phyloP scores from a whole-genome alignment of 2,113 vertebrate species.

The Onychorhynchus coronatus region DNA sequence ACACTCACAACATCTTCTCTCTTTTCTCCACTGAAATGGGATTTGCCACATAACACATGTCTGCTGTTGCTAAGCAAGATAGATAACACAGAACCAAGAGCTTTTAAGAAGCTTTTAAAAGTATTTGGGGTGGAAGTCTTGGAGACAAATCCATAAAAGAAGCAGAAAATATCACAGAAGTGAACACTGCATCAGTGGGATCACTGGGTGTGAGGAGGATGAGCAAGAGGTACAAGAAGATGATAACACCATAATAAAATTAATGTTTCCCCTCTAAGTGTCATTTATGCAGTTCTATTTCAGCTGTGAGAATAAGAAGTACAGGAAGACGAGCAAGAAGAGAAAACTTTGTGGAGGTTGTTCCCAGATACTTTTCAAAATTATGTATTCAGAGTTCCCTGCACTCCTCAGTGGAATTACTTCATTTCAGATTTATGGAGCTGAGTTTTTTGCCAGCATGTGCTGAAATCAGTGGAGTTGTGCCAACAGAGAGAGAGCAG shows the following conservation, averaged over 20 bases:
- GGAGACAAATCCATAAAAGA: constrained; percentile 7
- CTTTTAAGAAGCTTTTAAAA: constrained; percentile 44
- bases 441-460: neutral
- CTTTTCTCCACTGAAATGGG: constrained; percentile 15
- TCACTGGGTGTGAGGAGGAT: neutral
- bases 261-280: neutral
- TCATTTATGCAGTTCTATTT: neutral
- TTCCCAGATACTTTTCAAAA: neutral
- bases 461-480: neutral
- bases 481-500: neutral
- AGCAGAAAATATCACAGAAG: neutral
- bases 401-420: neutral
- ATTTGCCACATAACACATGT: neutral
- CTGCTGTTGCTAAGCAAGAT: constrained; percentile 31
- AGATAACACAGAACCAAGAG: neutral
- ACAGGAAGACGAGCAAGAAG: neutral
- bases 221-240: neutral
- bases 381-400: neutral
- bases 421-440: constrained; percentile 11
- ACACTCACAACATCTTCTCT: constrained; percentile 46
- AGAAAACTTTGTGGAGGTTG: neutral
- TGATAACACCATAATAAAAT: neutral
- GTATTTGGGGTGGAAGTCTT: constrained; percentile 21
- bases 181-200: neutral
- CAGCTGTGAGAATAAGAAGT: neutral